Evolutionary conservation across 2,888 invertebrate genomes (phyloP).

Genomic region (Hydrotaea cyrtoneurina): DNA sequence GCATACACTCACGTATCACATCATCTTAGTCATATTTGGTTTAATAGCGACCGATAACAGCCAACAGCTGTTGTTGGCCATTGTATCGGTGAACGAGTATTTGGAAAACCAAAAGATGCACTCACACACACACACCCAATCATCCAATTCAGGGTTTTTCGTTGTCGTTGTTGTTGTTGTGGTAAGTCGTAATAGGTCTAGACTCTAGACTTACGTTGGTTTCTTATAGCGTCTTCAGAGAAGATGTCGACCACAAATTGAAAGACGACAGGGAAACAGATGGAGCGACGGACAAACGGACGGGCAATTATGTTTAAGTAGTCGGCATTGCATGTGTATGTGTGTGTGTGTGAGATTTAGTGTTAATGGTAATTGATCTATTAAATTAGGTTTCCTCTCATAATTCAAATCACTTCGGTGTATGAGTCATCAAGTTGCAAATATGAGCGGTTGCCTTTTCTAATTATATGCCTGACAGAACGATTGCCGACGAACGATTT

Average conservation of each 20-base stretch:
- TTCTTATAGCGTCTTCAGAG: conserved; percentile 11
- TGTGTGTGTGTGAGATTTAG: neutral
- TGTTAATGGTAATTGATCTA: conserved; percentile 27
- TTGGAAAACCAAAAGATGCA: neutral
- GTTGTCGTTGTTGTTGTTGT: neutral
- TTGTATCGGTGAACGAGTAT: neutral
- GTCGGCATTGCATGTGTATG: too few relatives aligned
- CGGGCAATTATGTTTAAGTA: neutral
- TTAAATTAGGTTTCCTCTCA: conserved; percentile 36
- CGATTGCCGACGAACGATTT: neutral
- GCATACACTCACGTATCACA: too few relatives aligned
- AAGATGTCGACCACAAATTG: neutral
- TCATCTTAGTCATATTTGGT: conserved; percentile 4
- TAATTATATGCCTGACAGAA: conserved; percentile 25
- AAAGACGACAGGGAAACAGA: conserved; percentile 13
- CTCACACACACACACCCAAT: neutral
- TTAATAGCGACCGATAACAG: conserved; percentile 1
- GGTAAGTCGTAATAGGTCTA: conserved; percentile 3
- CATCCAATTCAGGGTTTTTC: neutral
- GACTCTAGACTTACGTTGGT: conserved; percentile 43
- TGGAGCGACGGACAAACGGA: neutral
- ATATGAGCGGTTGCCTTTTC: neutral
- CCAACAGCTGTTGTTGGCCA: conserved; percentile 8
- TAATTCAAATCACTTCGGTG: conserved; percentile 32
- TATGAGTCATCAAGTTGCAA: conserved; percentile 17